phyloP scores from a whole-genome alignment of 2,888 invertebrate genomes.

The Erebia aethiops region DNA sequence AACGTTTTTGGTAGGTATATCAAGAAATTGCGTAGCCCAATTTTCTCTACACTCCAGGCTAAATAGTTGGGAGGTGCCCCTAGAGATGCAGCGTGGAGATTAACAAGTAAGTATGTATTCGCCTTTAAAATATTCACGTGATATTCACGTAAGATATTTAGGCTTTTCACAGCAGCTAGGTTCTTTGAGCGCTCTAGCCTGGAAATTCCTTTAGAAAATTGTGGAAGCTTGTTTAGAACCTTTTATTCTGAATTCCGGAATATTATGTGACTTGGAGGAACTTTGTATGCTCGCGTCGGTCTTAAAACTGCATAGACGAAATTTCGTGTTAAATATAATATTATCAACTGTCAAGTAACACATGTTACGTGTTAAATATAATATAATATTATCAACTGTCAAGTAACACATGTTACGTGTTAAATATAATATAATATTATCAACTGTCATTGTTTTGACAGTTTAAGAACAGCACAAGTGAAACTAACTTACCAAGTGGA shows the following conservation, averaged over 20 bases:
- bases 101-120: slow-evolving; percentile 19
- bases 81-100: slow-evolving; percentile 15
- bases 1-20: neutral
- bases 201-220: slow-evolving; percentile 34
- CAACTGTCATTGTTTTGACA: neutral
- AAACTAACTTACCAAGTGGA: neutral
- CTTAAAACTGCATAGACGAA: slow-evolving; percentile 5
- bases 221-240: slow-evolving; percentile 30
- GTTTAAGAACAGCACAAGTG: neutral
- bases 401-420: no score
- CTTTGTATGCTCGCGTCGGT: slow-evolving; percentile 4
- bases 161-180: slow-evolving; percentile 36
- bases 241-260: slow-evolving; percentile 28
- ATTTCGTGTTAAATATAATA: neutral
- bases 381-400: neutral
- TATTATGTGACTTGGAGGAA: slow-evolving; percentile 12
- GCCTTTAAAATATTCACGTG: slow-evolving; percentile 36
- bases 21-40: slow-evolving; percentile 1
- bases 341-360: no score
- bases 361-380: no score
- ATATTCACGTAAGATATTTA: slow-evolving; percentile 37
- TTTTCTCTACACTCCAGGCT: neutral
- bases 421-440: no score
- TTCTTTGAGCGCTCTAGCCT: slow-evolving; percentile 34
- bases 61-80: neutral